Conservation (phyloP, 1,140 invertebrate genomes). For the Andricus grossulariae region DNA sequence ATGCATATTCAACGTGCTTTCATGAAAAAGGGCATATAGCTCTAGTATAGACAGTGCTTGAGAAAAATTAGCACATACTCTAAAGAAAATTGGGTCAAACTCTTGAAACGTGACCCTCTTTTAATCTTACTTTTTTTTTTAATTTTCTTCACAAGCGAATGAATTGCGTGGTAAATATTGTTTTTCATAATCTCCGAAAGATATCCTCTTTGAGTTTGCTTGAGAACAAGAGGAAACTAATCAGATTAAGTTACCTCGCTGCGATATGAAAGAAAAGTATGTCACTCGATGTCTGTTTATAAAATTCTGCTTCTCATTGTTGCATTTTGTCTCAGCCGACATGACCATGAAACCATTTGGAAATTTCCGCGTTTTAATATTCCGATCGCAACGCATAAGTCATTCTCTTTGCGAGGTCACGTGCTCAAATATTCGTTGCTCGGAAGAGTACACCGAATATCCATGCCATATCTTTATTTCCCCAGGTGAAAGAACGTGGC, state of each 20-base stretch:
- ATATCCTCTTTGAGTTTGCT: not conserved
- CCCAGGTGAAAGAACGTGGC: not conserved
- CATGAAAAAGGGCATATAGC: not conserved
- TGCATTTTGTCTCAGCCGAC: not conserved
- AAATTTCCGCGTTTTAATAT: conserved; percentile 4
- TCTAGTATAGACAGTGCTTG: not conserved
- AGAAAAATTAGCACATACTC: not conserved
- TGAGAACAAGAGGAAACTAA: conserved; percentile 4
- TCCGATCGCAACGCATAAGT: not conserved
- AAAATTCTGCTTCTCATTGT: not conserved
- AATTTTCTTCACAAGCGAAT: not conserved
- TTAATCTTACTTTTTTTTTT: not conserved
- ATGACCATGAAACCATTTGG: not conserved
- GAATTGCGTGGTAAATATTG: not conserved
- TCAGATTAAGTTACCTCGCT: not conserved
- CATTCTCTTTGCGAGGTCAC: not conserved
- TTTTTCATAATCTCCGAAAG: conserved; percentile 3
- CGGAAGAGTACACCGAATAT: not conserved
- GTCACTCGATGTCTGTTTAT: not conserved
- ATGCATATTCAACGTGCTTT: not conserved
- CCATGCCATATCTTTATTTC: conserved; percentile 22
- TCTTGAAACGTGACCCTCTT: not conserved
- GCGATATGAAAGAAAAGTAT: not conserved
- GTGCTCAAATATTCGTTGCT: not conserved
- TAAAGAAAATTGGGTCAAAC: not conserved